Conservation (phyloP, 2,888 invertebrate species). For the Podabrus alpinus region DNA sequence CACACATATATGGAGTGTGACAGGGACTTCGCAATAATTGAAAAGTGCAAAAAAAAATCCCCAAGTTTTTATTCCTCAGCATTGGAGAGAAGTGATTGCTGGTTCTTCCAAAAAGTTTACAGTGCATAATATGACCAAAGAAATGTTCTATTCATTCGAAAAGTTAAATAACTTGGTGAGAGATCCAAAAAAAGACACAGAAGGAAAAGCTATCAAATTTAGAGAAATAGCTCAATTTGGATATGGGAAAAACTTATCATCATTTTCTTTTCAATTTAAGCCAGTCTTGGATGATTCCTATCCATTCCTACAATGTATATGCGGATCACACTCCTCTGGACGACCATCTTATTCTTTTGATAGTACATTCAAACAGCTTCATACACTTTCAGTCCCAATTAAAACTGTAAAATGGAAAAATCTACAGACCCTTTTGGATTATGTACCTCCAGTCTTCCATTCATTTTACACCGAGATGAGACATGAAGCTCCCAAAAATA, state of each 20-base stretch:
- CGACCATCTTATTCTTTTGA: too few relatives aligned
- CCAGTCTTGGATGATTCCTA: neutral
- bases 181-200: too few relatives aligned
- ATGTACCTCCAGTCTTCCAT: neutral
- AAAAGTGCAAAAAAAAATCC: conserved; percentile 7
- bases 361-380: too few relatives aligned
- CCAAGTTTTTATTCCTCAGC: neutral
- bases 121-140: too few relatives aligned
- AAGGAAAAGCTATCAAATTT: neutral
- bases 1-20: conserved; percentile 34
- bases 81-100: neutral
- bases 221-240: neutral
- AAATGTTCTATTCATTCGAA: too few relatives aligned
- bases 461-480: conserved; percentile 3
- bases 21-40: conserved; percentile 17
- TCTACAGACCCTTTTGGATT: too few relatives aligned
- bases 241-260: neutral
- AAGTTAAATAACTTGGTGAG: too few relatives aligned
- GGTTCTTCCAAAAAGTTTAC: neutral
- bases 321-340: too few relatives aligned
- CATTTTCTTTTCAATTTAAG: neutral
- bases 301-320: too few relatives aligned
- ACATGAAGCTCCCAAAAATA: conserved; percentile 6
- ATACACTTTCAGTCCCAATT: too few relatives aligned
- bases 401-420: too few relatives aligned